These are phyloP conservation scores for Gouania willdenowi DNA, from an alignment of 2,797 vertebrate genomes.

Conservation along the genomic window DNA sequence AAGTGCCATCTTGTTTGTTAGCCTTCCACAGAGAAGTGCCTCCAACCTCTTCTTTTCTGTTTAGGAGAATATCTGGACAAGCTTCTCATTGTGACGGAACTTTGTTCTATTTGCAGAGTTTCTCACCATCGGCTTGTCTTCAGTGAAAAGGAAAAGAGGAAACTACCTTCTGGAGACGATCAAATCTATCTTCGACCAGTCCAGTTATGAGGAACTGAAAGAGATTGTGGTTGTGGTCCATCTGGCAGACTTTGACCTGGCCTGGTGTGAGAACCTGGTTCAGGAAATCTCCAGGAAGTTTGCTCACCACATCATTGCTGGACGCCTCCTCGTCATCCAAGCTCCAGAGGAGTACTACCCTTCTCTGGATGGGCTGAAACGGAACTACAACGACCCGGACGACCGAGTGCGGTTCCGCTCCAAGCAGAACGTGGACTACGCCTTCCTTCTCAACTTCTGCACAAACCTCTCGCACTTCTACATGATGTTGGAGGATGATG, in stretches of 20 bases:
- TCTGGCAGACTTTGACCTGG: constrained; percentile 89
- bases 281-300: constrained; percentile 96
- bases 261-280: constrained; percentile 89
- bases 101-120: constrained; percentile 82
- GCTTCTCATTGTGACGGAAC: no score
- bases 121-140: constrained; percentile 92
- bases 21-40: neutral
- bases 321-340: constrained; percentile 91
- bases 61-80: no score
- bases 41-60: constrained; percentile 24
- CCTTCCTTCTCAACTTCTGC: constrained; percentile 96
- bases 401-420: constrained; percentile 94
- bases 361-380: constrained; percentile 89
- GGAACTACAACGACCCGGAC: constrained; percentile 97
- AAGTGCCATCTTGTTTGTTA: no score
- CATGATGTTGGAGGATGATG: constrained; percentile 96
- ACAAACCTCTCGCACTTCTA: constrained; percentile 96
- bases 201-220: constrained; percentile 95
- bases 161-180: constrained; percentile 97
- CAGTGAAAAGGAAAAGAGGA: constrained; percentile 92
- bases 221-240: constrained; percentile 97
- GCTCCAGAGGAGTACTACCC: constrained; percentile 92
- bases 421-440: constrained; percentile 98
- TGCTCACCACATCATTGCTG: constrained; percentile 94
- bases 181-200: constrained; percentile 98